A percentile compares a stretch with the other conserved stretches of the same genome.
Evolutionary conservation across 2,888 invertebrate genomes (phyloP).

Genomic region (Pyrgus malvae): DNA sequence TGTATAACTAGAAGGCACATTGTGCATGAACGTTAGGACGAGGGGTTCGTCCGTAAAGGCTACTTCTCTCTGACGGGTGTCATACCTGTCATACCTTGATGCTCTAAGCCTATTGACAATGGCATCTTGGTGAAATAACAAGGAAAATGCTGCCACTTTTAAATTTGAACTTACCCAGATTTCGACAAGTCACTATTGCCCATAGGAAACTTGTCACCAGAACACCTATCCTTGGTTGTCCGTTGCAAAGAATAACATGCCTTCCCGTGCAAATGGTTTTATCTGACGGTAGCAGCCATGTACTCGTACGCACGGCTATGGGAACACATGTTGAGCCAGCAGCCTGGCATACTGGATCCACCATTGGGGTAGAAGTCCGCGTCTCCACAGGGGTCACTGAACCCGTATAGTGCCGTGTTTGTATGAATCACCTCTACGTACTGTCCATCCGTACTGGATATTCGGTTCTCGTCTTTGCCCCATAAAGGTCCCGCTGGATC

Average conservation of each 20-base stretch:
- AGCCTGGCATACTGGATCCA: slow-evolving; percentile 59
- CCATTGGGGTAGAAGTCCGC: slow-evolving; percentile 67
- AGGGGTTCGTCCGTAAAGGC: too few relatives aligned
- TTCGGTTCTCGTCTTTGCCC: slow-evolving; percentile 44
- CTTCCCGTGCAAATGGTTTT: slow-evolving; percentile 51
- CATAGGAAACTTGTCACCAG: slow-evolving; percentile 46
- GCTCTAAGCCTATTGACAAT: too few relatives aligned
- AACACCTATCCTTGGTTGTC: slow-evolving; percentile 49
- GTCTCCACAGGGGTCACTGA: slow-evolving; percentile 50
- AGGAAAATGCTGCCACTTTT: not conserved
- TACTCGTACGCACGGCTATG: slow-evolving; percentile 54
- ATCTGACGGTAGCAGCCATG: slow-evolving; percentile 53
- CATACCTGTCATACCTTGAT: too few relatives aligned
- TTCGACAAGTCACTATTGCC: slow-evolving; percentile 55
- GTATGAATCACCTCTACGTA: slow-evolving; percentile 73
- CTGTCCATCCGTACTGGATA: slow-evolving; percentile 49
- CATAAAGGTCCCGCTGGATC: slow-evolving; percentile 70
- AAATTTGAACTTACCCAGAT: slow-evolving; percentile 39
- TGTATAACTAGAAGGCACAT: too few relatives aligned
- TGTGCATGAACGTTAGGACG: too few relatives aligned
- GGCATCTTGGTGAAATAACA: not conserved
- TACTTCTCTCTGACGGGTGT: too few relatives aligned
- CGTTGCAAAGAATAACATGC: slow-evolving; percentile 42
- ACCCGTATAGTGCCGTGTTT: slow-evolving; percentile 50
- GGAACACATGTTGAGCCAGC: slow-evolving; percentile 53